These are phyloP conservation scores for Garra rufa DNA, from an alignment of 2,113 vertebrate genomes.

Conservation along the genomic window DNA sequence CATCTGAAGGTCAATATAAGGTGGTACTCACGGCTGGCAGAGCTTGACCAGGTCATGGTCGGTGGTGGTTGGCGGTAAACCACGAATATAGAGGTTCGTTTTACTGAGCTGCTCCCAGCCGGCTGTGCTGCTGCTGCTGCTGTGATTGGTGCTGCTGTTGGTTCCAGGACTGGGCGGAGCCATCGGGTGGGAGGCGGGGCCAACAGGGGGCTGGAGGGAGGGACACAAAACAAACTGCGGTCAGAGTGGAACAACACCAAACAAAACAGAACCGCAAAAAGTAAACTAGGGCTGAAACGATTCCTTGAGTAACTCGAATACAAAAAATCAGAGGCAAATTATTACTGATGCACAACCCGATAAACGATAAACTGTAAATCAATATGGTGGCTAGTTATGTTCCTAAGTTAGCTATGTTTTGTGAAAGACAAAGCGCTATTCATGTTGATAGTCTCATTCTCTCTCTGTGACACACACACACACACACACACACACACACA, in stretches of 20 bases:
- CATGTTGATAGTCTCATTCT: too few relatives aligned
- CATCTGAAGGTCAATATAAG: background rate
- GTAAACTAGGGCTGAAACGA: too few relatives aligned
- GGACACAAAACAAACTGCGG: conserved; percentile 37
- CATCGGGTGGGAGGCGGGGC: conserved; percentile 88
- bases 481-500: too few relatives aligned
- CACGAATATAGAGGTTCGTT: conserved; percentile 99
- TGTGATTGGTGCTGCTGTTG: conserved; percentile 92
- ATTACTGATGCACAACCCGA: too few relatives aligned
- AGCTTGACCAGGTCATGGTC: conserved; percentile 99
- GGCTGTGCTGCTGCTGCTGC: conserved; percentile 90
- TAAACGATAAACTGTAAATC: too few relatives aligned
- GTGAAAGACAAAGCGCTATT: too few relatives aligned
- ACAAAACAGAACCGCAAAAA: conserved; percentile 34
- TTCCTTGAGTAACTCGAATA: too few relatives aligned
- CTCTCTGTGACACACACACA: too few relatives aligned
- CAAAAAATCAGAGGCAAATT: too few relatives aligned
- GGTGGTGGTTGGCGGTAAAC: conserved; percentile 92
- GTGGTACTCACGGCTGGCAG: conserved; percentile 95
- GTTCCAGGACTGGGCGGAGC: conserved; percentile 97
- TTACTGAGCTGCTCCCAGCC: conserved; percentile 99
- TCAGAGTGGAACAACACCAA: conserved; percentile 8
- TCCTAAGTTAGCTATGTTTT: too few relatives aligned
- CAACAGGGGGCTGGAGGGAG: conserved; percentile 85
- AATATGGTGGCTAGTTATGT: too few relatives aligned